These are phyloP conservation scores for Coryphaenoides rupestris DNA, from an alignment of 2,113 vertebrate genomes.

Conservation along the genomic window DNA sequence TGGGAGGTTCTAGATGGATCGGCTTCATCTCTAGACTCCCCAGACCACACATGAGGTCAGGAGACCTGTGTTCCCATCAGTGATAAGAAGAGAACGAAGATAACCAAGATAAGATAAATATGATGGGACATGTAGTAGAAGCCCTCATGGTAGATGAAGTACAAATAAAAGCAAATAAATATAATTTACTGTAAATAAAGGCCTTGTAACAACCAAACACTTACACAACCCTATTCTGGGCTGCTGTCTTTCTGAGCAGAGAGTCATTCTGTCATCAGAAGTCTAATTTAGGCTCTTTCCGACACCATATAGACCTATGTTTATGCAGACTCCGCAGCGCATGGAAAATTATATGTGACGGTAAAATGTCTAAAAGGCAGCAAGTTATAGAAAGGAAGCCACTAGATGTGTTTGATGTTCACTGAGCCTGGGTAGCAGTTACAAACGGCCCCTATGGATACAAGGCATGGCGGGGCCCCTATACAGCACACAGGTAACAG, in stretches of 20 bases:
- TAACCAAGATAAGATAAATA: not conserved
- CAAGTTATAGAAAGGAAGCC: conserved; percentile 41
- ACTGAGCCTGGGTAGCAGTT: conserved; percentile 10
- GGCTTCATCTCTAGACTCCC: not conserved
- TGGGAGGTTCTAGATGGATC: not conserved
- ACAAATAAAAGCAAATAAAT: too few relatives aligned
- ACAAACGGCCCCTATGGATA: not conserved
- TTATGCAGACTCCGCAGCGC: conserved; percentile 56
- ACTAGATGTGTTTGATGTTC: conserved; percentile 43
- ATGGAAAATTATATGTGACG: conserved; percentile 58
- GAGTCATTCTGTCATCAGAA: conserved; percentile 39
- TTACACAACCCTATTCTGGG: conserved; percentile 11
- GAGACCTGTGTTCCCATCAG: too few relatives aligned
- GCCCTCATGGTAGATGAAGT: too few relatives aligned
- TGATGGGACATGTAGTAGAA: too few relatives aligned
- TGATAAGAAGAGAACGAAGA: not conserved
- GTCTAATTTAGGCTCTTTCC: conserved; percentile 50
- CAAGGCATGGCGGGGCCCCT: too few relatives aligned
- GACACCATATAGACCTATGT: conserved; percentile 46
- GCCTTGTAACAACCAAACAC: conserved; percentile 5
- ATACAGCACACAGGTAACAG: conserved; percentile 13
- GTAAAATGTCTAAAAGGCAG: conserved; percentile 48
- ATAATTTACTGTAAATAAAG: too few relatives aligned
- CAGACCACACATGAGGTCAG: not conserved
- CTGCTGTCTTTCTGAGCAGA: conserved; percentile 16